phyloP scores from a whole-genome alignment of 2,888 invertebrate species.

The Gari tellinella region DNA sequence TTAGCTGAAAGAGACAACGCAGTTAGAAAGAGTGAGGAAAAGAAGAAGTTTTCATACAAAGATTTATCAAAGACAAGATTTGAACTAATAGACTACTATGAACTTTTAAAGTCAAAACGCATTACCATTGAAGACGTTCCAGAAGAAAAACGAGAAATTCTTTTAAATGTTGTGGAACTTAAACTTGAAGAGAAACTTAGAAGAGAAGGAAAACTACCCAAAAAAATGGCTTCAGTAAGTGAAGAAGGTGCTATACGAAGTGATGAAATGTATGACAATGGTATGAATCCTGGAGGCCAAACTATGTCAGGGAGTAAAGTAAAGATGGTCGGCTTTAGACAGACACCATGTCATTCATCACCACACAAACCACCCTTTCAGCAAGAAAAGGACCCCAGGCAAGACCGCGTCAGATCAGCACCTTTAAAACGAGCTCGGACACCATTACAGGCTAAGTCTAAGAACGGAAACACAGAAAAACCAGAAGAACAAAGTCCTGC shows the following conservation, averaged over 20 bases:
- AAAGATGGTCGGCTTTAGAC: conserved; percentile 55
- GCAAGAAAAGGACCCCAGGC: conserved; percentile 40
- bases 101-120: conserved; percentile 61
- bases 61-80: conserved; percentile 56
- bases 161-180: conserved; percentile 53
- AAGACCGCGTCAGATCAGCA: conserved; percentile 51
- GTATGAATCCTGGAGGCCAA: conserved; percentile 43
- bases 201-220: conserved; percentile 24
- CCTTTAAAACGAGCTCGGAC: conserved; percentile 58
- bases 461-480: conserved; percentile 28
- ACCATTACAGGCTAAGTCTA: conserved; percentile 45
- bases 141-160: conserved; percentile 58
- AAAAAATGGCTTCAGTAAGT: too few relatives aligned
- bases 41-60: conserved; percentile 42
- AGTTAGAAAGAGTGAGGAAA: conserved; percentile 14
- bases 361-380: conserved; percentile 14
- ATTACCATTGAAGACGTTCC: conserved; percentile 61
- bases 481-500: conserved; percentile 57
- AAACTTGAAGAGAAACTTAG: conserved; percentile 51
- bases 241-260: conserved; percentile 29
- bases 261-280: conserved; percentile 56
- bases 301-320: conserved; percentile 17
- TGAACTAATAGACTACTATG: conserved; percentile 70
- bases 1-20: conserved; percentile 54
- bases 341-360: conserved; percentile 22